Base-by-base conservation (phyloP, 2,113 vertebrate species). In the Proterorhinus semilunaris region DNA sequence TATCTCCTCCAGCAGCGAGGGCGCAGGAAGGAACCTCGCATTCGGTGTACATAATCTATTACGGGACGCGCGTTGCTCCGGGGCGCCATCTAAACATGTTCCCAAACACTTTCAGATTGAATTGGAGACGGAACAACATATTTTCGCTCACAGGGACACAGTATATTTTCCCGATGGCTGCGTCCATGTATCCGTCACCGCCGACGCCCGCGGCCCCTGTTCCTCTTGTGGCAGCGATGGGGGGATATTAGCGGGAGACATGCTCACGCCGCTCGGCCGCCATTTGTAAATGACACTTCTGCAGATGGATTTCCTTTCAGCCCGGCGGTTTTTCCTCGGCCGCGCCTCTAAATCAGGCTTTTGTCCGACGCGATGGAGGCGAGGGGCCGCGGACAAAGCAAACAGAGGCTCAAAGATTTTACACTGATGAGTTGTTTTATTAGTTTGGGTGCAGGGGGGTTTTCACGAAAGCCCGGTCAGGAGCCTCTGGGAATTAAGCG, bases 341-440 rank as follows among this genome's bases (percentile, higher is more conserved):
- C 79, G 83, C 68, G 72, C 13, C 64, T 84, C 86, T 85, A 83
- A 86, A 89, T 90, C 86, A 90, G 83, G 77, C 69, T 86, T 89
- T 89, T 89, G 88, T 91, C 86, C 84, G 49, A 71, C 80, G 80
- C 88, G 91, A 91, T 88, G 86, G 92, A 91, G 78, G 79, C 61
- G 68, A 71, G 42, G 55, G 74, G 85, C 80, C 77, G 76, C 78
- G 76, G 67, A 73, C 76, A 76, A 75, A 69, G 72, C 66, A 66
- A 67, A 59, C 55, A 57, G 42, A 27, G 70, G 67, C 78, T 85
- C 68, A 69, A 76, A 76, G 62, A 67, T 51, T 59, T 8, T 46
- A 43, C 6, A 4, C 13, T 67, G 16, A 27, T 27, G 45, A 61
- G 6, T 48, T 54, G 46, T 45, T 49, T 46, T 21, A 57, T 69